These are phyloP conservation scores for Clarias gariepinus DNA, from an alignment of 2,113 vertebrate species.

Conservation along the genomic window DNA sequence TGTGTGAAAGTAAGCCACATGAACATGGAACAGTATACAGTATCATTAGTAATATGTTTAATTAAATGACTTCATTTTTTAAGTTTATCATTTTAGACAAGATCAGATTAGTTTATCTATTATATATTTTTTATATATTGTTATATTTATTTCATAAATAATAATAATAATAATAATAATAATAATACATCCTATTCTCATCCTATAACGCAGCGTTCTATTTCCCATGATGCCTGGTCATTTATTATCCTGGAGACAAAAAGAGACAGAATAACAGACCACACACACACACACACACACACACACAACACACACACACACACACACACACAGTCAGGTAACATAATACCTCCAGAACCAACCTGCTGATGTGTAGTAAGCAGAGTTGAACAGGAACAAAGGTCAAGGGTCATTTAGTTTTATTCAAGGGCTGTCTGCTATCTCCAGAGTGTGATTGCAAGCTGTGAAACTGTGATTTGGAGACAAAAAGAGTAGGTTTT, in stretches of 20 bases:
- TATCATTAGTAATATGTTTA: not conserved
- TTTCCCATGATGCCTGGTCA: constrained; percentile 7
- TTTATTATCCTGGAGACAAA: constrained; percentile 1
- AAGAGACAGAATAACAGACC: not conserved
- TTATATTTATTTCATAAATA: too few relatives aligned
- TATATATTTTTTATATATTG: too few relatives aligned
- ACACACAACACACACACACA: not conserved
- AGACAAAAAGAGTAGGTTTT: not conserved
- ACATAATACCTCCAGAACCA: not conserved
- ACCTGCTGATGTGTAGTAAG: not conserved
- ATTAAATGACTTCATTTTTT: not conserved
- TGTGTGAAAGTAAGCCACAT: not conserved
- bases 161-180: too few relatives aligned
- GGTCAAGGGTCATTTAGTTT: not conserved
- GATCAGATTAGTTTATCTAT: not conserved
- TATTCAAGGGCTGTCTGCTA: not conserved
- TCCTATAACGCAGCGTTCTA: too few relatives aligned
- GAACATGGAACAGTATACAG: not conserved
- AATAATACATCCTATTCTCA: too few relatives aligned
- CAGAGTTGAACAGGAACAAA: not conserved
- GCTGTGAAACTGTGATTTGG: not conserved
- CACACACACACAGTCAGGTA: not conserved
- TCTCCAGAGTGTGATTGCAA: not conserved
- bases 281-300: not conserved
- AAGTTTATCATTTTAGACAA: not conserved